A percentile compares a stretch with the other conserved stretches of the same genome.
Conservation (phyloP, 2,797 vertebrate genomes). For the Rhynchonycteris naso region DNA sequence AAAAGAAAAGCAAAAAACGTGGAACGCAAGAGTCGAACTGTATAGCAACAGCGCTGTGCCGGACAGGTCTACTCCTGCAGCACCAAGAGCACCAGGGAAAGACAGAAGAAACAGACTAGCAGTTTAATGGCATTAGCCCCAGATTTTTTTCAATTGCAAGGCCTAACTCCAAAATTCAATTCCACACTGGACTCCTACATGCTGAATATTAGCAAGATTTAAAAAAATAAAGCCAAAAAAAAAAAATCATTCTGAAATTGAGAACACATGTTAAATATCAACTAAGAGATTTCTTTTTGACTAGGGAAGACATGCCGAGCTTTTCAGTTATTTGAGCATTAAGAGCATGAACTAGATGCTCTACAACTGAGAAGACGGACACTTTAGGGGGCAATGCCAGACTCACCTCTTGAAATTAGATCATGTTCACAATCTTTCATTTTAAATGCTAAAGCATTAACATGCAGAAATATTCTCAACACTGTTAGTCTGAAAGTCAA, state of each 20-base stretch:
- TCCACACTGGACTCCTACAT: not conserved
- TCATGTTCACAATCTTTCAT: constrained; percentile 81
- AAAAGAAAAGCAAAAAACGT: constrained; percentile 28
- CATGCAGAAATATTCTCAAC: constrained; percentile 83
- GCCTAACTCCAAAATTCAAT: constrained; percentile 40
- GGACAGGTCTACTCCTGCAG: constrained; percentile 61
- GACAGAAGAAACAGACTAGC: not conserved
- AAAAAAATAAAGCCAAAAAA: constrained; percentile 68
- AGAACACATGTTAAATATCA: constrained; percentile 77
- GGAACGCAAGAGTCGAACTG: constrained; percentile 54
- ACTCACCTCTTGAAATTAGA: constrained; percentile 68
- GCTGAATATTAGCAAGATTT: not conserved
- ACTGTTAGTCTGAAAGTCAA: constrained; percentile 79
- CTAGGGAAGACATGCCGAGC: constrained; percentile 48
- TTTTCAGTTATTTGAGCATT: constrained; percentile 59
- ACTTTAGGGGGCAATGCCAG: constrained; percentile 62
- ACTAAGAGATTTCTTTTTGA: not conserved
- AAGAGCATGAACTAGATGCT: constrained; percentile 5
- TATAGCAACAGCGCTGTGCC: constrained; percentile 45
- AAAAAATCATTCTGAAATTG: constrained; percentile 60
- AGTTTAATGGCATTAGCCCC: constrained; percentile 61
- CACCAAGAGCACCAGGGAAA: not conserved
- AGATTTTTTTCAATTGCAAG: not conserved
- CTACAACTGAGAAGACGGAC: constrained; percentile 51
- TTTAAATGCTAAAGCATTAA: constrained; percentile 75